Base-by-base conservation (phyloP, 1,140 invertebrate species). In the Dinoponera quadriceps region DNA sequence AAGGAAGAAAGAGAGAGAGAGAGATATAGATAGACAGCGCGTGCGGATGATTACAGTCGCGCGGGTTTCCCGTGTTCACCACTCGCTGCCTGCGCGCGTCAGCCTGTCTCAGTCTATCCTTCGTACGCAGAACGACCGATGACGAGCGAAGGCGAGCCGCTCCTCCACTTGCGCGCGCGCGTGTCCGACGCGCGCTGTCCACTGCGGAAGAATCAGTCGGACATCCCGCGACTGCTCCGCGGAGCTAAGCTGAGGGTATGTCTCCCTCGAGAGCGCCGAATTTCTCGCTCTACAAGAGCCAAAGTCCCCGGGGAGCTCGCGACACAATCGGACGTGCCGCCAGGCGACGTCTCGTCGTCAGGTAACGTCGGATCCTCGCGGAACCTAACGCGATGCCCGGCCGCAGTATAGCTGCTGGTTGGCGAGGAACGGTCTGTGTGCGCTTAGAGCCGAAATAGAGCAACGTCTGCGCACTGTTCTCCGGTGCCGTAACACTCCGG, bases 391-490 rank as follows among this genome's bases (percentile, higher is more conserved):
- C 69, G 73, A 18, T 49, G 51, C 73, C n/a, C 81, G 72, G 49
- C 22, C 66, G 25, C 20, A 33, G 29, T 33, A 5, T 33, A 3
- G 29, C 29, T 33, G 29, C 29, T 33, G 29, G 38, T 9, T 44
- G 38, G 3, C 11, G 38, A 0, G 7, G 72, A 54, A 48, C 63
- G 44, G 33, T n/a, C n/a, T 73, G 57, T 81, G 66, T 54, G 74
- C 66, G 83, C 69, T 66, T 51, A 63, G 44, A 84, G 84, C 86
- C 82, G 84, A 88, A 88, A 77, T 88, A 75, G 87, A 85, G 86
- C 86, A 88, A 88, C 87, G 73, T 77, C 73, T 88, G 84, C 85
- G 83, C 87, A 81, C 77, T 88, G 83, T 88, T 88, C 87, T 80
- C 78, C 73, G 86, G 75, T n/a, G 38, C 82, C 80, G 86, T 83